These are phyloP conservation scores for Clupea harengus DNA, from an alignment of 2,113 vertebrate genomes.

Conservation along the genomic window DNA sequence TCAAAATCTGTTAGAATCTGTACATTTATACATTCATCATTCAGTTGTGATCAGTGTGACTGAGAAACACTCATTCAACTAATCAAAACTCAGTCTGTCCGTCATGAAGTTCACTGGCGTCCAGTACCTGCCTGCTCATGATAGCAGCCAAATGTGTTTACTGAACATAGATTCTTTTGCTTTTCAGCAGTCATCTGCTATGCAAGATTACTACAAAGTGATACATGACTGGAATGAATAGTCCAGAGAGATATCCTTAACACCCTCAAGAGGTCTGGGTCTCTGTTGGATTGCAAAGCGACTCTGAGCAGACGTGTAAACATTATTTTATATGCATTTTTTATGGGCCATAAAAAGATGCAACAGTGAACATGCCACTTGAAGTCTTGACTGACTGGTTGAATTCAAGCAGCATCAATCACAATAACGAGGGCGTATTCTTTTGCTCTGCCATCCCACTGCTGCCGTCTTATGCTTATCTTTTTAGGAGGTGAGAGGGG, in stretches of 20 bases:
- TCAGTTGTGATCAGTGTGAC: not conserved
- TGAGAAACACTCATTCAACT: conserved; percentile 22
- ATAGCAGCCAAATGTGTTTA: conserved; percentile 25
- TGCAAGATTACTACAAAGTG: not conserved
- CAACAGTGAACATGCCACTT: not conserved
- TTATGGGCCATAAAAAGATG: conserved; percentile 1
- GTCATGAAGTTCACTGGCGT: conserved; percentile 28
- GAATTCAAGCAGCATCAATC: conserved; percentile 41
- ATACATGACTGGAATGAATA: not conserved
- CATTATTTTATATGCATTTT: not conserved
- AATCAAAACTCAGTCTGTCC: conserved; percentile 24
- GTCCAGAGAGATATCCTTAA: not conserved
- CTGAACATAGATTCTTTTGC: not conserved
- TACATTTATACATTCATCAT: not conserved
- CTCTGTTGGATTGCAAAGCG: not conserved
- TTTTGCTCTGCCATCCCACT: conserved; percentile 45
- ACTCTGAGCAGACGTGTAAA: not conserved
- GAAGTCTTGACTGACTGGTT: conserved; percentile 5
- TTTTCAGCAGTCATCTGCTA: not conserved
- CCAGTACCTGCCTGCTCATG: conserved; percentile 15
- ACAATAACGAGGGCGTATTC: conserved; percentile 59
- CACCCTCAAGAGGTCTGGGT: not conserved
- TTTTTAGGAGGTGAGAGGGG: not conserved
- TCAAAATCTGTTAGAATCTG: not conserved
- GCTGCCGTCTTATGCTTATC: conserved; percentile 26